phyloP scores from a whole-genome alignment of 2,113 vertebrate genomes.

The Lycaon pictus region DNA sequence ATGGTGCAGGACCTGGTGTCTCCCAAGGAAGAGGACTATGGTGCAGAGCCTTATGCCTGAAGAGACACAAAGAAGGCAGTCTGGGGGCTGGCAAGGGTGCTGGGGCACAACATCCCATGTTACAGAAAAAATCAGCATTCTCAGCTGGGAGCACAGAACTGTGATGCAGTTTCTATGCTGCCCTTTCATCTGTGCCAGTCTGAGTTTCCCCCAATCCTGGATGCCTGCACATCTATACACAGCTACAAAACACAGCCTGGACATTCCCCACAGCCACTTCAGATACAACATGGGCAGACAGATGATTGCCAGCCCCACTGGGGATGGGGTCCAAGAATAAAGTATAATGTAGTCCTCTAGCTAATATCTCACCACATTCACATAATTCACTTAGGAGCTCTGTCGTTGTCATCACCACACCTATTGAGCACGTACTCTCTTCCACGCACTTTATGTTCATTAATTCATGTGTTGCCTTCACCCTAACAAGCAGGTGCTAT shows the following conservation, averaged over 20 bases:
- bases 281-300: neutral
- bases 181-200: fast-evolving
- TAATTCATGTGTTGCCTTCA: no score
- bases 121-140: neutral
- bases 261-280: neutral
- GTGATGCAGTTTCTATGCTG: no score
- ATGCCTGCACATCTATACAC: neutral
- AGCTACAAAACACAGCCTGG: neutral
- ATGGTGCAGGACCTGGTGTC: neutral
- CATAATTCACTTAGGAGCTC: fast-evolving
- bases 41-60: neutral
- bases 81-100: fast-evolving
- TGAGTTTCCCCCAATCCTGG: no score
- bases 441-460: fast-evolving
- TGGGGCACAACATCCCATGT: neutral
- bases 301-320: neutral
- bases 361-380: fast-evolving
- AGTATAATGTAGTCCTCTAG: neutral
- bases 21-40: neutral
- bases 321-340: neutral
- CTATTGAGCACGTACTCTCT: fast-evolving
- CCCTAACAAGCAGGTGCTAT: neutral
- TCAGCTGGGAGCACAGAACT: neutral
- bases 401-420: neutral
- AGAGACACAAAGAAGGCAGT: neutral